Evolutionary conservation across 2,797 vertebrate species (phyloP).

Genomic region (Poeciliopsis paucimaculata): DNA sequence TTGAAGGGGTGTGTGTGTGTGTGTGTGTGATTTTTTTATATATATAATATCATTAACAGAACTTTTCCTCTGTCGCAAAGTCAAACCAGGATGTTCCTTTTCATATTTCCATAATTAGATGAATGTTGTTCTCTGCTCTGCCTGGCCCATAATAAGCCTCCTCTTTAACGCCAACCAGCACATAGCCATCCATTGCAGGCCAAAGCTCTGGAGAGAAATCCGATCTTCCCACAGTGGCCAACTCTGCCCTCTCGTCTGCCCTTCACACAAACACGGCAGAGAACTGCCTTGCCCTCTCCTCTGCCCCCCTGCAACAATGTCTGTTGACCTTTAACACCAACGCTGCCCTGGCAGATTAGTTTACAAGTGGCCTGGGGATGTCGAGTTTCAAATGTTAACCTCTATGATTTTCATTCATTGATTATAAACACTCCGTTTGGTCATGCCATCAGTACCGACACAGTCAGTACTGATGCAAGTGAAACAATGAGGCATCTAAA

Average conservation of each 20-base stretch:
- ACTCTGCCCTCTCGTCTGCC: conserved; percentile 75
- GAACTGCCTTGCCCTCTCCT: conserved; percentile 58
- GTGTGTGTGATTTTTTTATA: too few relatives aligned
- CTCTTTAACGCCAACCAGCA: conserved; percentile 33
- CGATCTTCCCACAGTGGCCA: conserved; percentile 74
- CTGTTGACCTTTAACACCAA: conserved; percentile 82
- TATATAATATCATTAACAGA: not conserved
- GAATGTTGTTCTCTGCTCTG: conserved; percentile 30
- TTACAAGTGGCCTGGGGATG: conserved; percentile 77
- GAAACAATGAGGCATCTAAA: not conserved
- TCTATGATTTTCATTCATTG: conserved; percentile 62
- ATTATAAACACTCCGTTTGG: conserved; percentile 51
- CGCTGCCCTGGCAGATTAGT: conserved; percentile 78
- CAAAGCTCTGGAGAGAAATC: conserved; percentile 79
- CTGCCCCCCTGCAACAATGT: conserved; percentile 78
- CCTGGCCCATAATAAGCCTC: conserved; percentile 35
- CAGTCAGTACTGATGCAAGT: not conserved
- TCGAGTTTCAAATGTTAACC: conserved; percentile 66
- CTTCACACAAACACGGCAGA: conserved; percentile 72
- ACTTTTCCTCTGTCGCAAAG: not conserved
- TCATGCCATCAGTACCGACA: conserved; percentile 31
- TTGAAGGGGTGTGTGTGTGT: not conserved
- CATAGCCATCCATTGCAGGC: conserved; percentile 56
- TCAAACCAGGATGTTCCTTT: not conserved
- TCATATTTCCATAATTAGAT: conserved; percentile 32